phyloP scores from a whole-genome alignment of 1,140 invertebrate genomes.

The Diprion similis region DNA sequence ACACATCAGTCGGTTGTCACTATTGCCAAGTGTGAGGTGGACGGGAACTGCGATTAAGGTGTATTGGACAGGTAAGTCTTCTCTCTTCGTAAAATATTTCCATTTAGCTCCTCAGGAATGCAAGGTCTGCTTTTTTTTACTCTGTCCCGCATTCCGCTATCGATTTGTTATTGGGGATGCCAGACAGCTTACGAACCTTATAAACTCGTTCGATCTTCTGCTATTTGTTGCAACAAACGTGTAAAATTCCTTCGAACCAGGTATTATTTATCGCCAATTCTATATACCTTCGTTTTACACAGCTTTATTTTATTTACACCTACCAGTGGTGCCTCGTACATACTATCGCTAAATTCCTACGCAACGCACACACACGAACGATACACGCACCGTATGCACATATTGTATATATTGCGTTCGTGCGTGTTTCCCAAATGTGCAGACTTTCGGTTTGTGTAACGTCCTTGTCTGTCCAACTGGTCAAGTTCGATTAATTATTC shows the following conservation, averaged over 20 bases:
- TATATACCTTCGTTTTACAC: neutral
- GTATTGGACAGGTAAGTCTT: slow-evolving; percentile 30
- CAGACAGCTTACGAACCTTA: neutral
- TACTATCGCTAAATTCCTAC: neutral
- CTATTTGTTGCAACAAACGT: neutral
- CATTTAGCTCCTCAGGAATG: slow-evolving; percentile 34
- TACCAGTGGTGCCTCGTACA: neutral
- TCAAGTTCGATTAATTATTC: too few relatives aligned
- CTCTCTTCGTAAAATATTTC: slow-evolving; percentile 14
- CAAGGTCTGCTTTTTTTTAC: slow-evolving; percentile 37
- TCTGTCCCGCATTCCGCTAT: slow-evolving; percentile 59
- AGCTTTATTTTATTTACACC: neutral
- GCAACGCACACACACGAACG: too few relatives aligned
- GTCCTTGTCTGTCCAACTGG: too few relatives aligned
- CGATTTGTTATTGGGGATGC: slow-evolving; percentile 41
- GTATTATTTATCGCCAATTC: slow-evolving; percentile 13
- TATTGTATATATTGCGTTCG: too few relatives aligned
- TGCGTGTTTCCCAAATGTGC: too few relatives aligned
- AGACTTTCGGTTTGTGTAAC: too few relatives aligned
- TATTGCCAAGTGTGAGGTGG: too few relatives aligned
- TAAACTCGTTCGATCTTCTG: neutral
- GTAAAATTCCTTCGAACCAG: slow-evolving; percentile 12
- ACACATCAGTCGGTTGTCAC: too few relatives aligned
- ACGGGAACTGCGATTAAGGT: too few relatives aligned
- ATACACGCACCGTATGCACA: too few relatives aligned